Evolutionary conservation across 2,113 vertebrate genomes (phyloP).

Genomic region (Perca fluviatilis): DNA sequence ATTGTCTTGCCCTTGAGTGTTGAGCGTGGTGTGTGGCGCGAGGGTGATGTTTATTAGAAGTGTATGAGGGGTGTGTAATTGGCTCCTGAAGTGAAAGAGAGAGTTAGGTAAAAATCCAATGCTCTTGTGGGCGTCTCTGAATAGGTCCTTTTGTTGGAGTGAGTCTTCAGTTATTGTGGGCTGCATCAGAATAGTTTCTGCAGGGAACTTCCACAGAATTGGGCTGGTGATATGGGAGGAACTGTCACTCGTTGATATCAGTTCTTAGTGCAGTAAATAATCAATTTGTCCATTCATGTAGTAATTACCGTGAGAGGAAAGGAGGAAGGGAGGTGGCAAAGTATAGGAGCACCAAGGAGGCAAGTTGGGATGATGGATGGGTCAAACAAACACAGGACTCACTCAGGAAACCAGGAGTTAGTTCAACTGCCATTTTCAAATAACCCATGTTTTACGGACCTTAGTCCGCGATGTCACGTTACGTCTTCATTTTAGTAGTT

Average conservation of each 20-base stretch:
- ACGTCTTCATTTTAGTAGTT: too few relatives aligned
- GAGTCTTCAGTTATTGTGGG: conserved; percentile 37
- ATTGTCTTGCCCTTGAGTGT: conserved; percentile 15
- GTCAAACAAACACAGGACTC: too few relatives aligned
- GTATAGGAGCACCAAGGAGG: too few relatives aligned
- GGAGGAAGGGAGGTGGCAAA: too few relatives aligned
- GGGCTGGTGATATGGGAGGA: background rate
- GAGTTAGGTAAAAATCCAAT: conserved; percentile 46
- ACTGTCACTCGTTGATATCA: background rate
- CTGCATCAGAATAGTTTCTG: conserved; percentile 17
- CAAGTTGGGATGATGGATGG: too few relatives aligned
- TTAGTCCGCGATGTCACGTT: too few relatives aligned
- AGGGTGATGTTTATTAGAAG: conserved; percentile 34
- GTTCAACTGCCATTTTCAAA: too few relatives aligned
- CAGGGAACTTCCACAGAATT: conserved; percentile 24
- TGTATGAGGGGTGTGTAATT: conserved; percentile 45
- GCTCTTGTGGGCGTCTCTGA: conserved; percentile 50
- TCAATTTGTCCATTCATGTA: background rate
- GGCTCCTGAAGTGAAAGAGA: conserved; percentile 49
- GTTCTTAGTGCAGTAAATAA: background rate
- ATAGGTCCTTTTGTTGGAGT: conserved; percentile 47
- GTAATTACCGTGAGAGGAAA: background rate
- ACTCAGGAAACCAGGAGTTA: too few relatives aligned
- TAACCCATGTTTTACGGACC: too few relatives aligned
- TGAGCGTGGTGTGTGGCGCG: conserved; percentile 30